Evolutionary conservation across 2,888 invertebrate genomes (phyloP).

Genomic region (Boloria euphrosyne): DNA sequence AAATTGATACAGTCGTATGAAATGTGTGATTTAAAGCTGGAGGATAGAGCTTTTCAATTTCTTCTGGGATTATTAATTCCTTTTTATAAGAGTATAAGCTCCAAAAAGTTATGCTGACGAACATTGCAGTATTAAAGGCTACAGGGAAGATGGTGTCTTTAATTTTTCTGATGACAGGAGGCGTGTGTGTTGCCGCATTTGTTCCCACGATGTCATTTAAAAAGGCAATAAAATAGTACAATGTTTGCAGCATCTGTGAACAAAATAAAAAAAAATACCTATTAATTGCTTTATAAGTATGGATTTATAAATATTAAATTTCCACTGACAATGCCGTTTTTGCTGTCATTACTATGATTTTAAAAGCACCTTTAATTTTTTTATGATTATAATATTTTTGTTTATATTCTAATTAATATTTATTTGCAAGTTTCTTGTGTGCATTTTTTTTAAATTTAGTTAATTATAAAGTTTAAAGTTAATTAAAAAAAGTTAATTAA

Average conservation of each 20-base stretch:
- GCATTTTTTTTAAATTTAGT: too few species aligned
- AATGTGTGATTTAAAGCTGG: conserved; percentile 93
- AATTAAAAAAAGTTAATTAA: too few species aligned
- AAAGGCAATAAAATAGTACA: conserved; percentile 88
- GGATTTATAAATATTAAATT: too few species aligned
- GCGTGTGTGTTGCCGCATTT: conserved; percentile 81
- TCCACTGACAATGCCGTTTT: too few species aligned
- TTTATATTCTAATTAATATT: too few species aligned
- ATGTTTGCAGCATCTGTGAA: conserved; percentile 87
- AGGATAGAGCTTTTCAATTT: conserved; percentile 89
- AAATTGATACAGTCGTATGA: conserved; percentile 91
- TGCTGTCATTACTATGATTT: too few species aligned
- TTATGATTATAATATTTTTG: too few species aligned
- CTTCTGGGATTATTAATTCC: conserved; percentile 91
- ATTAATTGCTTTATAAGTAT: too few species aligned
- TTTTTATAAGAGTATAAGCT: conserved; percentile 90
- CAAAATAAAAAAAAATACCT: neutral
- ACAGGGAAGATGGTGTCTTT: conserved; percentile 86
- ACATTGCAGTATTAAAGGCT: conserved; percentile 89
- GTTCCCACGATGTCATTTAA: conserved; percentile 89
- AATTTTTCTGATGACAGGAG: conserved; percentile 84
- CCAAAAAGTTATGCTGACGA: conserved; percentile 94
- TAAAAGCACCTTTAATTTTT: too few species aligned
- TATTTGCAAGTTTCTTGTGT: too few species aligned
- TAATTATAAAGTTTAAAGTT: too few species aligned